Evolutionary conservation across 2,888 invertebrate genomes (phyloP), one percentile per base, ranked within the genome.

Genomic region (Podabrus alpinus): DNA sequence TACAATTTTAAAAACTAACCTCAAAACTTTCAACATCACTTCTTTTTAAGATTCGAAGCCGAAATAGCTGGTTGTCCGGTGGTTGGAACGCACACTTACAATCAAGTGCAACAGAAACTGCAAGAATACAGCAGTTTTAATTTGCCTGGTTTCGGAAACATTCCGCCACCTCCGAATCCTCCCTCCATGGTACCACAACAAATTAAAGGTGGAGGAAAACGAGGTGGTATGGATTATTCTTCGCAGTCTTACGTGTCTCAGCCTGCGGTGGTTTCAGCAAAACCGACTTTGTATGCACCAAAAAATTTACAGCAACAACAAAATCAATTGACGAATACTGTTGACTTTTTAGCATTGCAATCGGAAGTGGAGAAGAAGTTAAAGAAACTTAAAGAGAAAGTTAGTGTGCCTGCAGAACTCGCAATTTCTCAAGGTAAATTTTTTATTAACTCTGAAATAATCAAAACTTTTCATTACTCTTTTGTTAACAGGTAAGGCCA

Each of bases 61-160:
- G 96, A 96, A 88, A 95, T 96, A 81, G 93, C 94, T 0, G 91
- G 92, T 13, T 89, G 90, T 59, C 89, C 90, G 5, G 89, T 95
- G 60, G 94, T 94, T 62, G 93, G 93, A 0, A 90, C 92, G 1
- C 92, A 92, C 79, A 93, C 94, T 0, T 95, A 92, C 82, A 92
- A 68, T 45, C 76, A 71, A 69, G 71, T 68, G 0, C 71, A 73
- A 68, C 73, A 70, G 29, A 75, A 75, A 17, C 17, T 72, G 13
- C 75, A 71, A 25, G 75, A 72, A 17, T 72, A 68, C 60, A 24
- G 24, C 17, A 74, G 79, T n/a, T 84, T 82, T 72, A 80, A 79
- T 73, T 77, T 87, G 68, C 84, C 89, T 0, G 85, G 85, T 15
- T 91, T 90, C 78, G 91, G 91, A 1, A 89, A 90, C 76, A 90